Evolutionary conservation across 2,113 vertebrate genomes (phyloP).

Genomic region (Bagarius yarrelli): DNA sequence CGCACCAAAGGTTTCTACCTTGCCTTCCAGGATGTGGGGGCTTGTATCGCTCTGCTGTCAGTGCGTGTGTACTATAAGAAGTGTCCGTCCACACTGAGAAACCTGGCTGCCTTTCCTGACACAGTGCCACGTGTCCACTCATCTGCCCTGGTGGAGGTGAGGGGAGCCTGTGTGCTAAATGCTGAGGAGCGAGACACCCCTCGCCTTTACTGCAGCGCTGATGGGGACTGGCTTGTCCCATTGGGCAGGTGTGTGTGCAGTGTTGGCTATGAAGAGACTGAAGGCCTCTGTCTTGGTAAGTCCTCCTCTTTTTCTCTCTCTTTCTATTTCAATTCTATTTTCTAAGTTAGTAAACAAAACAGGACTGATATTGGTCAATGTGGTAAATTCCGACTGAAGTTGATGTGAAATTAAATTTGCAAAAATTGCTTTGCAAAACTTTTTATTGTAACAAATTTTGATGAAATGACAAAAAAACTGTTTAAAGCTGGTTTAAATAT

Average conservation of each 20-base stretch:
- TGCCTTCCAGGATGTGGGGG: conserved; percentile 96
- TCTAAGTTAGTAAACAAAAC: background rate
- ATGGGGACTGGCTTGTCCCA: conserved; percentile 98
- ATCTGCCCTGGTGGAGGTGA: conserved; percentile 93
- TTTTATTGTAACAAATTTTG: background rate
- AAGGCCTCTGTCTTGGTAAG: conserved; percentile 92
- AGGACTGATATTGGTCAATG: background rate
- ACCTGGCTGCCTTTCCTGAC: conserved; percentile 91
- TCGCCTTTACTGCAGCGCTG: conserved; percentile 93
- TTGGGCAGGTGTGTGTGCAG: conserved; percentile 93
- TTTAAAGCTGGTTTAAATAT: background rate
- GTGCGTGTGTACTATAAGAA: conserved; percentile 96
- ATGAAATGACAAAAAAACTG: background rate
- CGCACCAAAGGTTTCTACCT: conserved; percentile 91
- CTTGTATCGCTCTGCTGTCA: conserved; percentile 93
- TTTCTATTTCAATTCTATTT: conserved; percentile 24
- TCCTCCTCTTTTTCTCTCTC: conserved; percentile 38
- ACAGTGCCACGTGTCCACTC: conserved; percentile 93
- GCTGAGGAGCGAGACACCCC: conserved; percentile 93
- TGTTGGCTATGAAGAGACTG: conserved; percentile 87
- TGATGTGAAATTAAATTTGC: background rate
- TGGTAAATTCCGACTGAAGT: background rate
- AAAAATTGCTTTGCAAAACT: background rate
- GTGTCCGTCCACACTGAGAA: conserved; percentile 89
- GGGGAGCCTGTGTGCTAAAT: conserved; percentile 90